These are phyloP conservation scores for Hoplodrina blanda DNA, from an alignment of 2,888 invertebrate genomes.

Conservation along the genomic window DNA sequence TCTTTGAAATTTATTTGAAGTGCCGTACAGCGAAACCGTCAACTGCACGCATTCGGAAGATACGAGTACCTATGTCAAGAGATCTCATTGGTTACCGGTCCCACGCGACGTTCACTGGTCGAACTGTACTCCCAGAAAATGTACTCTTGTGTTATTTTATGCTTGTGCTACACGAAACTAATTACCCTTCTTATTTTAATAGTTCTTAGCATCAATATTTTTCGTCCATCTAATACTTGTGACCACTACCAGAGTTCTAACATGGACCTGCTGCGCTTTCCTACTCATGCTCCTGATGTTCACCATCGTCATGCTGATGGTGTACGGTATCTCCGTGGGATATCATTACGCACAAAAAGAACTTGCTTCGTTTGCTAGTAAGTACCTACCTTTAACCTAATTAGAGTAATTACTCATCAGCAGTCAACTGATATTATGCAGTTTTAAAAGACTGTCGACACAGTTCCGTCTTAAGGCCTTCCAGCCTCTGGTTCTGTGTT, in stretches of 20 bases:
- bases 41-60: not conserved
- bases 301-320: slow-evolving; percentile 78
- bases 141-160: too few relatives aligned
- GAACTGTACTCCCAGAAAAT: not conserved
- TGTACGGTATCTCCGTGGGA: slow-evolving; percentile 86
- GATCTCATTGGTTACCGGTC: not conserved
- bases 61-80: too few relatives aligned
- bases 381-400: slow-evolving; percentile 54
- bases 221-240: not conserved
- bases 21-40: not conserved
- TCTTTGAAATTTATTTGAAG: not conserved
- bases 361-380: slow-evolving; percentile 83
- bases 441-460: not conserved
- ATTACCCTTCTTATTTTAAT: too few relatives aligned
- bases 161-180: too few relatives aligned
- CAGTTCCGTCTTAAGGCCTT: not conserved
- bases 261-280: slow-evolving; percentile 85
- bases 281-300: slow-evolving; percentile 83
- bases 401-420: too few relatives aligned
- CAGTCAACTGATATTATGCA: not conserved
- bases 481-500: not conserved
- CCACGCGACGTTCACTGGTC: not conserved
- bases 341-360: slow-evolving; percentile 88
- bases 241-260: slow-evolving; percentile 75
- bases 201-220: not conserved